Base-by-base conservation (phyloP, 2,797 vertebrate genomes). In the Schizopygopsis malacanthus region DNA sequence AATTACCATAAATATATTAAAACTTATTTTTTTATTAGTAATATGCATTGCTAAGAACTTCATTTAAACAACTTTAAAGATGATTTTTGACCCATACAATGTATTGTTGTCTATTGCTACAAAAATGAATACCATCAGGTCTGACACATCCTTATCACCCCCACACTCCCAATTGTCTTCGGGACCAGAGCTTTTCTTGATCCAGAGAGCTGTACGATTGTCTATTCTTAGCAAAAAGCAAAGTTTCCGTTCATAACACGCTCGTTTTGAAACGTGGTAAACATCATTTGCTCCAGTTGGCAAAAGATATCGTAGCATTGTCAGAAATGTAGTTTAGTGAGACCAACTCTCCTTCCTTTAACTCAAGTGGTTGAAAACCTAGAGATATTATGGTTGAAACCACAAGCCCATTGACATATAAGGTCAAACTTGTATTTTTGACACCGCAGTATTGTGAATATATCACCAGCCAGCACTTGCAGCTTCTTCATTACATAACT, bases 241-340 rank as follows among this genome's bases (percentile, higher is more conserved):
- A 86, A 78, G 84, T 88, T 87, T 89, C 82, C 87, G 83, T 84
- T 83, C 81, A 87, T 41, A 89, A 81, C n/a, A 65, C 82, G 73
- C 83, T 33, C 56, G 69, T 88, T 89, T 94, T 93, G 91, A 92
- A 95, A 95, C 91, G 93, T 91, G 91, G 92, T 92, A 92, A 91
- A 93, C 92, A 94, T 81, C 95, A 94, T 96, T 93, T 96, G 94
- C 91, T 93, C 95, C 88, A 91, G 91, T 94, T 97, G 96, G 96
- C 95, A 88, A 81, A 91, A 82, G 73, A 73, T 69, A 28, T 41
- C 33, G 3, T 18, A 67, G 33, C 65, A 69, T 10, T 87, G 84
- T 89, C 67, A 89, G 73, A 87, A 61, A 82, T 90, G 72, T 87
- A 45, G 67, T 82, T 86, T 70, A 79, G 39, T 56, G 63, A 87